Base-by-base conservation (phyloP, 1,140 invertebrate genomes). In the Achatina immaculata region DNA sequence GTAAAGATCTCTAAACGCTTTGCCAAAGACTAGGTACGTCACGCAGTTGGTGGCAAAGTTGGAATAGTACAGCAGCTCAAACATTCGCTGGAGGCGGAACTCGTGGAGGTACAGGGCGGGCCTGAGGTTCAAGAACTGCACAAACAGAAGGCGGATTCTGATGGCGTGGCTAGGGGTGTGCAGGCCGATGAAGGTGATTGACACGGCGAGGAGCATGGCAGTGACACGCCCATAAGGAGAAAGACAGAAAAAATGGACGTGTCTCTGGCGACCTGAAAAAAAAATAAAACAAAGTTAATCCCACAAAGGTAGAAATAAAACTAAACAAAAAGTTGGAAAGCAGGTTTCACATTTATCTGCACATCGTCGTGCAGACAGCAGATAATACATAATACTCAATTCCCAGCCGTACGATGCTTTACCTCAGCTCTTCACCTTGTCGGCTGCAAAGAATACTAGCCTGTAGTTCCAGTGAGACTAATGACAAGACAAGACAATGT, bases 111-210 rank as follows among this genome's bases (percentile, higher is more conserved):
- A 79, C 0, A 76, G 76, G 3, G 19, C 24, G 0, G 62, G 62
- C 28, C 66, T 28, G 21, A 77, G 71, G 14, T 80, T 31, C 45
- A 66, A 66, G 11, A 79, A 34, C 72, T 68, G 68, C 2, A 21
- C 28, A 31, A 83, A 75, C n/a, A 83, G 71, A 19, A 83, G 62
- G 45, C 81, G 81, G 16, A 83, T 72, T 34, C 83, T 80, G 65
- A 83, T 83, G 58, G 58, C 40, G 77, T 83, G 83, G 36, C 69
- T 80, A 36, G 83, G 83, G 16, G 80, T 75, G 80, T 83, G 81
- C 16, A 83, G 77, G n/a, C 45, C 28, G 11, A 83, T 72, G 51
- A 83, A 83, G 42, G 81, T 81, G 34, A 83, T 21, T 24, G 83
- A 83, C n/a, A 83, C 62, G 24, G 77, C 83, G 43, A 81, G 79